Evolutionary conservation across 2,797 vertebrate genomes (phyloP).

Genomic region (Sebastes taczanowskii): DNA sequence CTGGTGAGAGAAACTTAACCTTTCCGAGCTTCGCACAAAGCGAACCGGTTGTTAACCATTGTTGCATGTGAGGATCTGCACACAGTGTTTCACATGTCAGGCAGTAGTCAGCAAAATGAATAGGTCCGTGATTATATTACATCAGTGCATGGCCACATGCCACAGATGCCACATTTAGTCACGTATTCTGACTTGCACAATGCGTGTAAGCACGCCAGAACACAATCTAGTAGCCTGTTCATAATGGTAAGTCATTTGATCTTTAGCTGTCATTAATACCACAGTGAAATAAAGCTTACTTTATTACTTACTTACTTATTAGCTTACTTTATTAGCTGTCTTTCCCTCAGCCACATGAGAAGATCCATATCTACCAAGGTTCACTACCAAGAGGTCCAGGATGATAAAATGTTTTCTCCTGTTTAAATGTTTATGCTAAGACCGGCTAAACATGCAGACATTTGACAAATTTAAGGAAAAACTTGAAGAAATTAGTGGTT

Average conservation of each 20-base stretch:
- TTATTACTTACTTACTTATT: too few species aligned
- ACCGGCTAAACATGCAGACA: neutral
- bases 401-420: neutral
- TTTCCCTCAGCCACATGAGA: neutral
- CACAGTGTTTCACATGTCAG: neutral
- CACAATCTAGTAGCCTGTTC: neutral
- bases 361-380: neutral
- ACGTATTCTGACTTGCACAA: neutral
- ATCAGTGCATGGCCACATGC: neutral
- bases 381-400: neutral
- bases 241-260: neutral
- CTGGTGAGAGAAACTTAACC: slow-evolving; percentile 63
- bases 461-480: neutral
- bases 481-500: neutral
- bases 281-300: neutral
- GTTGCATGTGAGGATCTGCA: neutral
- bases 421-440: neutral
- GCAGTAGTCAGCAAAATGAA: neutral
- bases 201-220: neutral
- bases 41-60: neutral
- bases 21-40: slow-evolving; percentile 8
- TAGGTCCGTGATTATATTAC: neutral
- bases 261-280: neutral
- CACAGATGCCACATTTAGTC: neutral
- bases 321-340: neutral